Conservation (phyloP, 2,888 invertebrate species). For the Nineta flava region DNA sequence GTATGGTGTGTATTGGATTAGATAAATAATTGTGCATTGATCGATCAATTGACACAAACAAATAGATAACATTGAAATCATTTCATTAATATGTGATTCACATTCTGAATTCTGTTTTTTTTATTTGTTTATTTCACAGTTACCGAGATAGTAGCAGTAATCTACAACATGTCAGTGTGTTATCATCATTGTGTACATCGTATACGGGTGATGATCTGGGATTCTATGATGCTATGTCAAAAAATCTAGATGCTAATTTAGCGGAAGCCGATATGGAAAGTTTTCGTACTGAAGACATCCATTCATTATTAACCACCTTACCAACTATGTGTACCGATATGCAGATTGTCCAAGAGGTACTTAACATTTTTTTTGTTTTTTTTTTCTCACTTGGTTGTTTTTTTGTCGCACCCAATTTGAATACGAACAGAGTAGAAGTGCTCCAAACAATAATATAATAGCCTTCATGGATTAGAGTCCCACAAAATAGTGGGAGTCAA, state of each 20-base stretch:
- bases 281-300: conserved; percentile 81
- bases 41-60: too few species aligned
- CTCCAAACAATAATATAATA: too few species aligned
- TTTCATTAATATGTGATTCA: too few species aligned
- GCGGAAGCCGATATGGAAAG: conserved; percentile 93
- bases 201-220: conserved; percentile 40
- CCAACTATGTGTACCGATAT: conserved; percentile 45
- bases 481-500: too few species aligned
- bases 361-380: conserved; percentile 6
- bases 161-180: conserved; percentile 65
- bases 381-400: too few species aligned
- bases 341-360: conserved; percentile 29
- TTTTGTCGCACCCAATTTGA: too few species aligned
- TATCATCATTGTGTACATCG: conserved; percentile 66
- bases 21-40: too few species aligned
- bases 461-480: too few species aligned
- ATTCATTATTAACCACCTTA: conserved; percentile 64
- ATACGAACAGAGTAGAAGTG: too few species aligned
- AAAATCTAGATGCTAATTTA: conserved; percentile 81
- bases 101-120: too few species aligned
- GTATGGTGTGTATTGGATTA: too few species aligned
- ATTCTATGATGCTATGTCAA: conserved; percentile 72
- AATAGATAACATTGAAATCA: too few species aligned
- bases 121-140: conserved; percentile 24
- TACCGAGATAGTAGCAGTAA: conserved; percentile 60